phyloP scores from a whole-genome alignment of 2,113 vertebrate genomes.

The Urocynchramus pylzowi region DNA sequence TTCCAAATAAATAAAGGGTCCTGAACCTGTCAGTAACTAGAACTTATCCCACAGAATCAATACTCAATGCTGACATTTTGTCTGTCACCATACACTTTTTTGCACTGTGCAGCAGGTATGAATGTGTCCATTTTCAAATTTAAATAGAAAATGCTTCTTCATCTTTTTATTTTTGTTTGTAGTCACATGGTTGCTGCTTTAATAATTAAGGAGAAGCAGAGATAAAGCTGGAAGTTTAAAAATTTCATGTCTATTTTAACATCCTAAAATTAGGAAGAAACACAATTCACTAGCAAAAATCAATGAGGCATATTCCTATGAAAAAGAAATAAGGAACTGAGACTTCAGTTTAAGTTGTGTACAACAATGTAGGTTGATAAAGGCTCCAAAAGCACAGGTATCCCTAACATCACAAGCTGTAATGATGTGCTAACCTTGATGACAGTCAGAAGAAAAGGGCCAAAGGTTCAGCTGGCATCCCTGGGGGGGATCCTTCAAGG shows the following conservation, averaged over 20 bases:
- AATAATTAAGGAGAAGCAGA: background rate
- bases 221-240: background rate
- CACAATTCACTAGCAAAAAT: background rate
- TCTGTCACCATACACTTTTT: background rate
- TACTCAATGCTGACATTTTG: background rate
- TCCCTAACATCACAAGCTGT: background rate
- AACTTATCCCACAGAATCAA: background rate
- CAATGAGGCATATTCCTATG: background rate
- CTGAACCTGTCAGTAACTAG: background rate
- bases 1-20: background rate
- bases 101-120: background rate
- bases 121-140: background rate
- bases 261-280: background rate
- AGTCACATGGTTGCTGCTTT: background rate
- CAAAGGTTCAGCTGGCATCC: constrained; percentile 32
- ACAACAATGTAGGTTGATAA: background rate
- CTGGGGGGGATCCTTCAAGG: background rate
- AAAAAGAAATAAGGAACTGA: background rate
- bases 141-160: background rate
- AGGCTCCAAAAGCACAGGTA: background rate
- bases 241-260: background rate
- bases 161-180: background rate
- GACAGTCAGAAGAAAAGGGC: constrained; percentile 16
- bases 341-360: background rate
- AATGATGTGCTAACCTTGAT: constrained; percentile 30